A percentile compares a stretch with the other conserved stretches of the same genome.
Evolutionary conservation across 2,113 vertebrate species (phyloP).

Genomic region (Atrichornis clamosus): DNA sequence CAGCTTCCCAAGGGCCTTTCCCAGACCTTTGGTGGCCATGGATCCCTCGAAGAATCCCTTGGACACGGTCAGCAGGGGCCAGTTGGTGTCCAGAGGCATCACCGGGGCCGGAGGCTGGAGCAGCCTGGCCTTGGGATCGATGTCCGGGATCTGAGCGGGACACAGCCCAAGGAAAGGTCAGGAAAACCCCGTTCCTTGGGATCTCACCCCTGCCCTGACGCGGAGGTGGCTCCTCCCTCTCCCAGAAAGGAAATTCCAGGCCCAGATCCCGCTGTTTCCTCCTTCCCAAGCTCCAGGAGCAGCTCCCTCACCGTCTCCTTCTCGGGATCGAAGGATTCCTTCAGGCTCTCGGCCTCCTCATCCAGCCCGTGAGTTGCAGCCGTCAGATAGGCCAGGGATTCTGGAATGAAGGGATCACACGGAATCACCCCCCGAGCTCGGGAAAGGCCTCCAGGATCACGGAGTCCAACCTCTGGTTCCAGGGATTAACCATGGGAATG

Average conservation of each 20-base stretch:
- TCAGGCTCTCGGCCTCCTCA: slow-evolving; percentile 91
- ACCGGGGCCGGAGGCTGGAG: slow-evolving; percentile 93
- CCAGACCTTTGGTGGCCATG: slow-evolving; percentile 86
- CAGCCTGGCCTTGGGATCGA: slow-evolving; percentile 87
- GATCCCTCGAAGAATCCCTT: slow-evolving; percentile 96
- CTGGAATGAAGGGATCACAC: slow-evolving; percentile 49
- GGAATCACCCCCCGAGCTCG: neutral
- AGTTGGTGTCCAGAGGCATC: slow-evolving; percentile 97
- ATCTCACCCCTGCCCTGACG: neutral
- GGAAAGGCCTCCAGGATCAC: neutral
- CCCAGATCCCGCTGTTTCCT: neutral
- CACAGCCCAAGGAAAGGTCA: rapidly evolving
- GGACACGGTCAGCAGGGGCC: slow-evolving; percentile 93
- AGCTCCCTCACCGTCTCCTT: slow-evolving; percentile 85
- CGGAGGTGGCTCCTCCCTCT: neutral
- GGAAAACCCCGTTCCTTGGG: neutral
- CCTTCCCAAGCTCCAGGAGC: neutral
- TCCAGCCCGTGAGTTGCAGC: slow-evolving; percentile 95
- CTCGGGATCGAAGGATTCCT: slow-evolving; percentile 91
- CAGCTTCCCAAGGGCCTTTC: neutral
- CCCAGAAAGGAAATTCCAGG: too few relatives aligned
- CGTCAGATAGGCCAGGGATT: slow-evolving; percentile 96
- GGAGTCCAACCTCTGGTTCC: neutral
- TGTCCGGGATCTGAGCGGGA: slow-evolving; percentile 84
- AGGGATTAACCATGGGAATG: rapidly evolving